Percentiles rank a stretch among this genome's conserved stretches.
Conservation (phyloP, 2,797 vertebrate genomes). For the Cyprinodon diabolis region DNA sequence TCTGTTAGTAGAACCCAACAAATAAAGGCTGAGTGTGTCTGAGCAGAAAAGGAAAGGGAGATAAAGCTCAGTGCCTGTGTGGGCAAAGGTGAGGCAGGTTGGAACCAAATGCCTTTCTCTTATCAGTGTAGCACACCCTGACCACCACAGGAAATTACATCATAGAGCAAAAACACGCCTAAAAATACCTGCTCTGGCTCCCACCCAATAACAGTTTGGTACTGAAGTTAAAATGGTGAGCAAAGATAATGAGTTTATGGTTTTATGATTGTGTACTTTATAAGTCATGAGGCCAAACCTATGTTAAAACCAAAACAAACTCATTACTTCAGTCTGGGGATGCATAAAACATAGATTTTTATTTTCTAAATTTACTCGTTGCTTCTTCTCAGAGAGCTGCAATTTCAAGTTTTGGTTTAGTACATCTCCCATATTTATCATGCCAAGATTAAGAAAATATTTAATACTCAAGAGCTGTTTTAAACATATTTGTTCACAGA, state of each 20-base stretch:
- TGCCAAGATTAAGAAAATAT: too few species aligned
- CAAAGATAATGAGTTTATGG: background rate
- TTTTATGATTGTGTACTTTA: background rate
- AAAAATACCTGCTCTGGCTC: slow-evolving; percentile 26
- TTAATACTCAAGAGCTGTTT: too few species aligned
- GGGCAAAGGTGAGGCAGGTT: slow-evolving; percentile 38
- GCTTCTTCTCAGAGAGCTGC: too few species aligned
- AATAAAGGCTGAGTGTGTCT: background rate
- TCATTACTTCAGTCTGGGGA: too few species aligned
- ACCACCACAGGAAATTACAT: slow-evolving; percentile 33
- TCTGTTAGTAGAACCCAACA: slow-evolving; percentile 12
- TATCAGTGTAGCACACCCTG: slow-evolving; percentile 57
- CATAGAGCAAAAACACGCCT: slow-evolving; percentile 10
- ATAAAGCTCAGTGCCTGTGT: background rate
- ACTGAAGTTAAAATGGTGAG: background rate
- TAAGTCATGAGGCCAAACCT: background rate
- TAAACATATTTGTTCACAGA: too few species aligned
- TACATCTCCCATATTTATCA: too few species aligned
- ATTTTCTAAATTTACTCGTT: too few species aligned
- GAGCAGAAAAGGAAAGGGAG: slow-evolving; percentile 31
- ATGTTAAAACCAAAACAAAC: too few species aligned
- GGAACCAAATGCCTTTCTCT: slow-evolving; percentile 38
- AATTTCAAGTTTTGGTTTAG: too few species aligned
- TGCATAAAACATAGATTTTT: too few species aligned
- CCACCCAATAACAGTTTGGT: background rate